A percentile compares a stretch with the other conserved stretches of the same genome.
These are phyloP conservation scores for Gymnothorax reevesii DNA, from an alignment of 2,797 vertebrate species.

Conservation along the genomic window DNA sequence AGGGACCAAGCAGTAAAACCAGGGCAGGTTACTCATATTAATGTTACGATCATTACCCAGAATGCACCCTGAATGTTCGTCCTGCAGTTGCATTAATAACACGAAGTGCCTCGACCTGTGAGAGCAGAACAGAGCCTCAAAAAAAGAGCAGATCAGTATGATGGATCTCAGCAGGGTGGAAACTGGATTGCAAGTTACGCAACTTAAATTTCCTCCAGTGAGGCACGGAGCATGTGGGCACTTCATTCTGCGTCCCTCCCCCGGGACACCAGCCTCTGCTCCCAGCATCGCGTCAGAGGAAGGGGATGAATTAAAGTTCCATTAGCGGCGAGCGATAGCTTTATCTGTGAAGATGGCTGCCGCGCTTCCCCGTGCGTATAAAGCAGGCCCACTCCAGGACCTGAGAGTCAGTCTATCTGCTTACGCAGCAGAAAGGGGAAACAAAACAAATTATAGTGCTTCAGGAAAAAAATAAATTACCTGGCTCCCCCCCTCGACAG, in stretches of 20 bases:
- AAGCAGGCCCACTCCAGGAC: conserved; percentile 5
- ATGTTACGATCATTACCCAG: neutral
- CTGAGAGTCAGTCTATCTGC: conserved; percentile 47
- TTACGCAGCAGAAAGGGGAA: conserved; percentile 49
- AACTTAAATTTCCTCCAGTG: conserved; percentile 19
- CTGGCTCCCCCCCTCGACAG: conserved; percentile 65
- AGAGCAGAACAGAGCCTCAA: too few relatives aligned
- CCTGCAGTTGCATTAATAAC: neutral
- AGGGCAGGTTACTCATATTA: neutral
- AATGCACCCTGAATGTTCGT: neutral
- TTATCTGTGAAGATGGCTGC: neutral
- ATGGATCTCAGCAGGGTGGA: neutral
- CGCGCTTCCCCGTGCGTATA: neutral
- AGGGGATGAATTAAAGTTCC: neutral
- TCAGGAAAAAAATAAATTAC: conserved; percentile 73
- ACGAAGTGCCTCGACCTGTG: neutral
- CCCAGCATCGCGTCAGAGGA: neutral
- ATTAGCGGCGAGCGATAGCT: neutral
- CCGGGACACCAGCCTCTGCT: neutral
- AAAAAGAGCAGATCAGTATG: neutral
- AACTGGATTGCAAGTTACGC: conserved; percentile 10
- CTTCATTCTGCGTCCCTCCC: conserved; percentile 16
- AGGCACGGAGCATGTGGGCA: neutral
- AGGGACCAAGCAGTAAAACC: neutral
- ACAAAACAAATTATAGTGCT: conserved; percentile 63